Evolutionary conservation across 2,888 invertebrate species (phyloP).

Genomic region (Dynastes grantii): DNA sequence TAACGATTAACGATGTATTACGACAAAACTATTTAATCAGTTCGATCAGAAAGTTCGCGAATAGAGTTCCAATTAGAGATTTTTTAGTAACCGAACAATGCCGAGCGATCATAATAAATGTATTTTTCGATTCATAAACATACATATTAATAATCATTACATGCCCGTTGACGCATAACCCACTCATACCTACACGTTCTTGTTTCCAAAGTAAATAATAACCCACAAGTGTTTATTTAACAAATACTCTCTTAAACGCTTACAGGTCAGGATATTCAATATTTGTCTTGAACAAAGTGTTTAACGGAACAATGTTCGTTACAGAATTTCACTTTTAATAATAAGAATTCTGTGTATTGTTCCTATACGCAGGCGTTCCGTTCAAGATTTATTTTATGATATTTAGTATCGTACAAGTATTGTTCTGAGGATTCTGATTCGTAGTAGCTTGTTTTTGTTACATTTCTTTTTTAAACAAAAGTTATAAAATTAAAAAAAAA

Average conservation of each 20-base stretch:
- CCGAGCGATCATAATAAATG: slow-evolving; percentile 37
- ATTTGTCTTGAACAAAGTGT: slow-evolving; percentile 41
- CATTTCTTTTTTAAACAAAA: too few species aligned
- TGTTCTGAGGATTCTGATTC: background rate
- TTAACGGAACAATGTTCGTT: slow-evolving; percentile 40
- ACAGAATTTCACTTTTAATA: slow-evolving; percentile 47
- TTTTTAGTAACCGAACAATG: slow-evolving; percentile 54
- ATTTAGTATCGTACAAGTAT: background rate
- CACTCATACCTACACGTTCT: slow-evolving; percentile 54
- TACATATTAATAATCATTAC: slow-evolving; percentile 55
- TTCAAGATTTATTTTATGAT: background rate
- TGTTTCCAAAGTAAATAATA: slow-evolving; percentile 51
- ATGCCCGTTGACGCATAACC: slow-evolving; percentile 52
- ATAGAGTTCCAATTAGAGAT: slow-evolving; percentile 53
- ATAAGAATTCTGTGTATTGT: slow-evolving; percentile 15
- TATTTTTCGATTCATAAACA: slow-evolving; percentile 56
- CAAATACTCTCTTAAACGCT: slow-evolving; percentile 47
- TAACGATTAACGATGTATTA: slow-evolving; percentile 35
- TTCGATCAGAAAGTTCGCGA: slow-evolving; percentile 54
- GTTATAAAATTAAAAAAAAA: too few species aligned
- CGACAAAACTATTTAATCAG: slow-evolving; percentile 50
- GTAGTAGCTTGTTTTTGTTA: too few species aligned
- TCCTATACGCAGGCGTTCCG: background rate
- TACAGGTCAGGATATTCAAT: slow-evolving; percentile 43
- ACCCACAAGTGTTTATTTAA: slow-evolving; percentile 48